A percentile compares a stretch with the other conserved stretches of the same genome.
Conservation (phyloP, 2,797 vertebrate species). For the Falco peregrinus region DNA sequence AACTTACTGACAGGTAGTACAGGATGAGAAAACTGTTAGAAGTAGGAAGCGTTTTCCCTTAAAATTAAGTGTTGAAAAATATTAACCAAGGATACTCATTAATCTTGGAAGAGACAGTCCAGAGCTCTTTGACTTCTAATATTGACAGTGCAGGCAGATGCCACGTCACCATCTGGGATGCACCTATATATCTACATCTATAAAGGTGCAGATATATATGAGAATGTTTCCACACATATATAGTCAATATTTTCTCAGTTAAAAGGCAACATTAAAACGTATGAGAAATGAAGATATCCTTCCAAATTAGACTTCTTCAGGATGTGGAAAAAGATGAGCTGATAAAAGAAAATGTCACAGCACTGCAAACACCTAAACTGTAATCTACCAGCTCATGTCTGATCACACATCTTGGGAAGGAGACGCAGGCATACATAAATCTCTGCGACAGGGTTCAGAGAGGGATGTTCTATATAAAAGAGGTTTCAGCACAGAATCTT, state of each 20-base stretch:
- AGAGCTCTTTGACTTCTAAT: background rate
- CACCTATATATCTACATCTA: background rate
- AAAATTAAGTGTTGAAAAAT: background rate
- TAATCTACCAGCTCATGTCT: background rate
- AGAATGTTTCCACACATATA: background rate
- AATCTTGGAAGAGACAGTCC: background rate
- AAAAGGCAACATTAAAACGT: background rate
- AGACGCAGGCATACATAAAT: background rate
- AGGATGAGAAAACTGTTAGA: background rate
- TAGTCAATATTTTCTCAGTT: background rate
- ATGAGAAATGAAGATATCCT: background rate
- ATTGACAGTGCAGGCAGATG: background rate
- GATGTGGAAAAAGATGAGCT: background rate
- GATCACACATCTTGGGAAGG: background rate
- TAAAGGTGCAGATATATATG: background rate
- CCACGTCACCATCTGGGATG: background rate
- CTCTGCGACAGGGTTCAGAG: background rate
- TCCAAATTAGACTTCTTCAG: background rate
- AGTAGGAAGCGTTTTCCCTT: background rate
- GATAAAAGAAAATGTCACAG: background rate
- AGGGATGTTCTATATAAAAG: background rate
- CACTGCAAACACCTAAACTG: background rate
- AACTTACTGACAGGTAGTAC: background rate
- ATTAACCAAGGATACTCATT: background rate
- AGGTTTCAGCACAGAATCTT: background rate